Evolutionary conservation across 2,797 vertebrate genomes (phyloP).

Genomic region (Lepus townsendii): DNA sequence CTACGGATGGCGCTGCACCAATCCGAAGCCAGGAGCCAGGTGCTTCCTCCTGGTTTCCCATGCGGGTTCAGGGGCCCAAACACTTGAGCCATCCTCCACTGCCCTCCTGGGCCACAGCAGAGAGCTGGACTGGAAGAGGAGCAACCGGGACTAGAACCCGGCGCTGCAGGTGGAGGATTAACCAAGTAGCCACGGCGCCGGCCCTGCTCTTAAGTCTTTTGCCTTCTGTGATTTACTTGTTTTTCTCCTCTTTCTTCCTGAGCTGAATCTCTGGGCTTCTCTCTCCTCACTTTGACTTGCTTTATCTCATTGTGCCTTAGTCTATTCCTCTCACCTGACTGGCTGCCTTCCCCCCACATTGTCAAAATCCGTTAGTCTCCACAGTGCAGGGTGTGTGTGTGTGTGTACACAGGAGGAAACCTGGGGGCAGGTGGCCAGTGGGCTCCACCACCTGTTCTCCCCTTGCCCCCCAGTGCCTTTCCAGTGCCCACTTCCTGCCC

Average conservation of each 20-base stretch:
- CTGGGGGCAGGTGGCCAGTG: background rate
- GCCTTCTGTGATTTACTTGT: background rate
- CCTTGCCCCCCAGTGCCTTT: conserved; percentile 87
- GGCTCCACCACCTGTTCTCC: background rate
- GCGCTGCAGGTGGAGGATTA: no score
- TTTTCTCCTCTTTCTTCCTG: background rate
- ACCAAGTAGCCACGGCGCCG: no score
- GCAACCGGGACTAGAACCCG: no score
- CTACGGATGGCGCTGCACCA: no score
- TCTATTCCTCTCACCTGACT: background rate
- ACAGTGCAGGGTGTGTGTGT: background rate
- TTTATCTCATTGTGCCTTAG: background rate
- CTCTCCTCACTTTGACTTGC: no score
- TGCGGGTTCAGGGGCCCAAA: no score
- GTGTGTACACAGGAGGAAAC: no score
- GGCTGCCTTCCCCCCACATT: background rate
- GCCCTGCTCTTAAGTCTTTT: background rate
- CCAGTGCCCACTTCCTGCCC: conserved; percentile 89
- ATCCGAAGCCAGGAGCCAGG: no score
- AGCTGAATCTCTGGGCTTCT: background rate
- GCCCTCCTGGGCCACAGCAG: no score
- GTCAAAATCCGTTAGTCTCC: background rate
- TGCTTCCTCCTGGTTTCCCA: no score
- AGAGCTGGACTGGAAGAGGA: no score
- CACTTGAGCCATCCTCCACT: no score